Base-by-base conservation (phyloP, 2,797 vertebrate species). In the Periophthalmus magnuspinnatus region DNA sequence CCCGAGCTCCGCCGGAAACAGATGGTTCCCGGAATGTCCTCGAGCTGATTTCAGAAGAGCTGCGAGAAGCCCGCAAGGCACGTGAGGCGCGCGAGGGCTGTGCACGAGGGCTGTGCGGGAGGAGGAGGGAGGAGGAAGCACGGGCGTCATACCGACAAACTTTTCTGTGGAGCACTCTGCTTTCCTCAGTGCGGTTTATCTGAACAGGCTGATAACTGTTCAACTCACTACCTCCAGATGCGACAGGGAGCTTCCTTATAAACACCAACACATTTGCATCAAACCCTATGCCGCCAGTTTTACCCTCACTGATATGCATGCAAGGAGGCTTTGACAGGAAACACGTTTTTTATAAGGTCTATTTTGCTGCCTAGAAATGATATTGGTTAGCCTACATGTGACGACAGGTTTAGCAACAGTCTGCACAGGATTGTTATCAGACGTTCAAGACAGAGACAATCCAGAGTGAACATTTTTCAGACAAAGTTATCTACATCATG, bases 11-110 rank as follows among this genome's bases (percentile, higher is more conserved):
- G 86, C 86, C 87, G 89, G 91, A 93, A 94, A 93, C 94, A 94
- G 93, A 94, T 94, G 93, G 92, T 90, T 92, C 90, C 92, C 93
- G 92, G 92, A 94, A 94, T 92, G 91, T 93, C 93, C 93, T 92
- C 86, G 81, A 93, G 93, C 93, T 33, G 76, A 85, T 81, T 90
- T 93, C 88, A 70, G 78, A 79, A 70, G 86, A 92, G 88, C 90
- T 93, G 92, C 85, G 80, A 90, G 85, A 82, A 85, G 81, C 81
- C 89, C 87, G 87, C 85, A 82, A 93, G 82, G 84, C 77, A 66
- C 77, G 83, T 87, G 90, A 90, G 70, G 65, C 17, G n/a, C n/a
- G 34, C 59, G 19, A 60, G 58, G 7, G 58, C 59, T 61, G 59
- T 38, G 59, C 38, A 16, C 22, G 78, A 66, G 66, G 28, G 36